A percentile compares a stretch with the other conserved stretches of the same genome.
These are phyloP conservation scores for Salminus brasiliensis DNA, from an alignment of 2,113 vertebrate genomes.

Conservation along the genomic window DNA sequence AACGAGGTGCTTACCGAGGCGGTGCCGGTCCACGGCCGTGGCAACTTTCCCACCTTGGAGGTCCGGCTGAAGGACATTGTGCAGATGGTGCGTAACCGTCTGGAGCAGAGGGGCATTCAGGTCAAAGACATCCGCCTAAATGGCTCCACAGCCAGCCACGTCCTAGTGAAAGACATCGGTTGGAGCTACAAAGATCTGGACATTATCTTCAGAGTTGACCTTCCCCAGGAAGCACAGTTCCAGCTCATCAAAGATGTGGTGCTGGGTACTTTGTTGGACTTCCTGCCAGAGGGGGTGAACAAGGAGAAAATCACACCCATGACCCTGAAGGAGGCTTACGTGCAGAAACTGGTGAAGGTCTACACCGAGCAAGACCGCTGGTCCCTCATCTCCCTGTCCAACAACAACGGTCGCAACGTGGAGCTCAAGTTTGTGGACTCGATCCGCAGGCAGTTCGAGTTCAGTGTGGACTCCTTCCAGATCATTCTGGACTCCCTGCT, in stretches of 20 bases:
- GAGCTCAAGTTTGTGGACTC: conserved; percentile 97
- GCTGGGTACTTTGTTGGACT: conserved; percentile 89
- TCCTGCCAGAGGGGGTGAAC: conserved; percentile 92
- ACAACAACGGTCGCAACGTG: conserved; percentile 93
- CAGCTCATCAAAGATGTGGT: conserved; percentile 92
- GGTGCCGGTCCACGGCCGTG: conserved; percentile 90
- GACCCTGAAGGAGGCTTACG: conserved; percentile 93
- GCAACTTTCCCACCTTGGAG: conserved; percentile 95
- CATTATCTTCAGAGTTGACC: conserved; percentile 91
- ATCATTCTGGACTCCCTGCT: conserved; percentile 95
- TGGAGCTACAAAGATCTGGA: conserved; percentile 97
- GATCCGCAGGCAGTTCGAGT: conserved; percentile 96
- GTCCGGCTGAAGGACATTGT: conserved; percentile 92
- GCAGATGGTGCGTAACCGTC: conserved; percentile 82
- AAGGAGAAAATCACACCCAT: conserved; percentile 91
- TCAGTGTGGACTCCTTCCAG: conserved; percentile 98
- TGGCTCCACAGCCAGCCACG: conserved; percentile 93
- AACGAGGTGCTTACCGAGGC: conserved; percentile 89
- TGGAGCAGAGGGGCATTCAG: conserved; percentile 82
- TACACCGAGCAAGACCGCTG: conserved; percentile 92
- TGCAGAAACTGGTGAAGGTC: conserved; percentile 97
- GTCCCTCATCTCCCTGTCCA: conserved; percentile 98
- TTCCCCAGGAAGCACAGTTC: conserved; percentile 86
- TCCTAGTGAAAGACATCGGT: conserved; percentile 92
- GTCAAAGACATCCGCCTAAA: conserved; percentile 93